Evolutionary conservation across 2,888 invertebrate genomes (phyloP).

Genomic region (Ormia ochracea): DNA sequence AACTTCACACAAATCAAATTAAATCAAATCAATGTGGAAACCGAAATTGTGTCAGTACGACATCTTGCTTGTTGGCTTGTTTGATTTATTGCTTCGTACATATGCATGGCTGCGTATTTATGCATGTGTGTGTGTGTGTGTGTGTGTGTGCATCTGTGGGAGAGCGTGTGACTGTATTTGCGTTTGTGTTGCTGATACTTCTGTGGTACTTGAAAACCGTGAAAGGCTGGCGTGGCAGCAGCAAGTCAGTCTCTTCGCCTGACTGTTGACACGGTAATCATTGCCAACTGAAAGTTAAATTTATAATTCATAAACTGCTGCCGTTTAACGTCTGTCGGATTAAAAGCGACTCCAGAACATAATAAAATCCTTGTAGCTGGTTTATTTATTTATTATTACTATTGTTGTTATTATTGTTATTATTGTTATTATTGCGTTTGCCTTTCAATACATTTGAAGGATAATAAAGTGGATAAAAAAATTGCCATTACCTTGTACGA

Average conservation of each 20-base stretch:
- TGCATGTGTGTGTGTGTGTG: not conserved
- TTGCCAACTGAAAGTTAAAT: not conserved
- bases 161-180: no score
- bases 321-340: not conserved
- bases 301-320: not conserved
- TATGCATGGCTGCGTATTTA: no score
- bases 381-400: no score
- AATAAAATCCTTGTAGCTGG: not conserved
- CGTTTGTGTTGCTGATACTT: no score
- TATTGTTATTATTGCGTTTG: no score
- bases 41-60: not conserved
- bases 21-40: not conserved
- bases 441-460: not conserved
- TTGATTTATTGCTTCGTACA: no score
- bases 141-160: no score
- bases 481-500: not conserved
- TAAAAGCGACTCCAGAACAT: not conserved
- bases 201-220: not conserved
- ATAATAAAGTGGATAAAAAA: not conserved
- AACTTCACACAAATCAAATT: conserved; percentile 7
- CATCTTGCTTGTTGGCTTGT: not conserved
- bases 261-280: not conserved
- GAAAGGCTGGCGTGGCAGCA: not conserved
- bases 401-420: no score
- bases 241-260: not conserved